Conservation (phyloP, 1,140 invertebrate genomes). For the Aethina tumida region DNA sequence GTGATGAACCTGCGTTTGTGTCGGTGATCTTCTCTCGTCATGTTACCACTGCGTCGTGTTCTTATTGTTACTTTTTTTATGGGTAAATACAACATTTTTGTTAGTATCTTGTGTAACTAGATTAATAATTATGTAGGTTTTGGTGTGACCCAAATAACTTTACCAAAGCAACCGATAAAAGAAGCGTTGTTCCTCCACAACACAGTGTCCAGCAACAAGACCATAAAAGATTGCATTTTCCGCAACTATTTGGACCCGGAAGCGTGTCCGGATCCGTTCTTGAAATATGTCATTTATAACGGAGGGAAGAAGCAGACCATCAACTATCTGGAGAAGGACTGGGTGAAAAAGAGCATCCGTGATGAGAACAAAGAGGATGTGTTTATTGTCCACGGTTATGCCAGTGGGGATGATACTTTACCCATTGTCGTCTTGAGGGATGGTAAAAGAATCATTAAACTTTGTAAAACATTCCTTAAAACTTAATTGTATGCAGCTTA, state of each 20-base stretch:
- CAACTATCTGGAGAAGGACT: slow-evolving; percentile 46
- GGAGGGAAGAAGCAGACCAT: slow-evolving; percentile 37
- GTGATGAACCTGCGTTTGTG: too few species aligned
- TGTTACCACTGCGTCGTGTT: too few species aligned
- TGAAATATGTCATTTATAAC: slow-evolving; percentile 51
- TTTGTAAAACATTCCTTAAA: not conserved
- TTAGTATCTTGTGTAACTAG: too few species aligned
- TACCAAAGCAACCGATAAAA: slow-evolving; percentile 36
- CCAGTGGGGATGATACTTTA: slow-evolving; percentile 55
- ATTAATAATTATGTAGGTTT: too few species aligned
- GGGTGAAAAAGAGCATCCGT: slow-evolving; percentile 53
- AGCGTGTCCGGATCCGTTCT: slow-evolving; percentile 56
- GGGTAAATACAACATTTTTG: too few species aligned
- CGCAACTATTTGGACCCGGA: slow-evolving; percentile 50
- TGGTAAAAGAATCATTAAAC: slow-evolving; percentile 34
- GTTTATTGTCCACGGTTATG: slow-evolving; percentile 63
- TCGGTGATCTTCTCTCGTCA: too few species aligned
- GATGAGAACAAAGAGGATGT: slow-evolving; percentile 56
- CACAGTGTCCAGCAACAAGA: slow-evolving; percentile 31
- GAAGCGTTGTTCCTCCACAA: slow-evolving; percentile 47
- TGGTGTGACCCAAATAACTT: slow-evolving; percentile 13
- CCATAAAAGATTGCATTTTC: slow-evolving; percentile 54
- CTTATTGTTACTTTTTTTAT: too few species aligned
- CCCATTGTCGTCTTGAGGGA: slow-evolving; percentile 57
- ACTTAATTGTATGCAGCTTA: slow-evolving; percentile 47